Evolutionary conservation across 2,888 invertebrate genomes (phyloP).

Genomic region (Archips xylosteana): DNA sequence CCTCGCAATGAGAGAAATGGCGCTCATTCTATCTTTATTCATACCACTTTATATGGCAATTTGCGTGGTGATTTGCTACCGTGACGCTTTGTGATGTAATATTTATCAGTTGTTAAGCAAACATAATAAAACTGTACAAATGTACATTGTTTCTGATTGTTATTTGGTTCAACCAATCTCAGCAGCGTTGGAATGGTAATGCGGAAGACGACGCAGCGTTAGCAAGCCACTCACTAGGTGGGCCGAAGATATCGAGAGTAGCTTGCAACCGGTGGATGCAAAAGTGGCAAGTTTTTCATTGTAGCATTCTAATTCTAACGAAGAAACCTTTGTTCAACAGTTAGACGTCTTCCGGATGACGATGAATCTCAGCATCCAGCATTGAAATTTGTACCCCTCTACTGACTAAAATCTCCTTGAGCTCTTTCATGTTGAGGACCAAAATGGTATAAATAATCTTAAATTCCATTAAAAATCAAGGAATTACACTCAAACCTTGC

Average conservation of each 20-base stretch:
- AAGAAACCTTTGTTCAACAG: too few relatives aligned
- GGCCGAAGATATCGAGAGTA: too few relatives aligned
- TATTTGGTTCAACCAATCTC: background rate
- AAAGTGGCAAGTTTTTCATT: too few relatives aligned
- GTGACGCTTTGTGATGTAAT: constrained; percentile 46
- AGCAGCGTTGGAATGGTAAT: too few relatives aligned
- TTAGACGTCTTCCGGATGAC: too few relatives aligned
- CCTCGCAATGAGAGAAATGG: constrained; percentile 59
- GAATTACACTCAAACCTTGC: background rate
- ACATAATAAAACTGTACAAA: constrained; percentile 4
- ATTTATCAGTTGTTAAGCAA: background rate
- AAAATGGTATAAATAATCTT: background rate
- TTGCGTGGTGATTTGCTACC: constrained; percentile 57
- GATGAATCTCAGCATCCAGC: background rate
- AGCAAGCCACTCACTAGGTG: too few relatives aligned
- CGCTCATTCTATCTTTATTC: constrained; percentile 58
- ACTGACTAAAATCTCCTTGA: background rate
- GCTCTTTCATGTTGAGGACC: background rate
- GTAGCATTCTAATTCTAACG: too few relatives aligned
- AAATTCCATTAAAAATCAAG: too few relatives aligned
- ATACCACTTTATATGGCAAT: constrained; percentile 66
- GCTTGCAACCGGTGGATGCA: too few relatives aligned
- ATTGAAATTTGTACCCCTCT: background rate
- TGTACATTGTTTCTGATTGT: background rate
- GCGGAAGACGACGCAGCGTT: too few relatives aligned